These are phyloP conservation scores for Alces alces DNA, from an alignment of 2,113 vertebrate genomes.

Conservation along the genomic window DNA sequence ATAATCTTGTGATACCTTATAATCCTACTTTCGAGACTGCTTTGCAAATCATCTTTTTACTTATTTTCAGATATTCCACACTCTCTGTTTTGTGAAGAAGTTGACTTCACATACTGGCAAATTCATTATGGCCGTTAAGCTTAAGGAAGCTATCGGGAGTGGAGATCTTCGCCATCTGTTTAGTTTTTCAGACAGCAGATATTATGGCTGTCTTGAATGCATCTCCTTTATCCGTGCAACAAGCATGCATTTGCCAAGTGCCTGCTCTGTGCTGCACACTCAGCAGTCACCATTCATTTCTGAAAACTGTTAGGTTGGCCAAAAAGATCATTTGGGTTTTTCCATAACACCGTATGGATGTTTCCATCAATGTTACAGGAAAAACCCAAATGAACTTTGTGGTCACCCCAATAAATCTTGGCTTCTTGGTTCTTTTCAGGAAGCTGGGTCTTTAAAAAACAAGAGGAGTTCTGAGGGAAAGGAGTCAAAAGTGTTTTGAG, in stretches of 20 bases:
- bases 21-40: neutral
- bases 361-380: neutral
- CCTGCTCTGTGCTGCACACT: neutral
- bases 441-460: neutral
- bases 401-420: neutral
- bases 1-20: neutral
- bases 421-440: neutral
- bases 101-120: neutral
- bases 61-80: constrained; percentile 10
- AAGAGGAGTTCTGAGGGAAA: neutral
- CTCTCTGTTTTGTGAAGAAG: neutral
- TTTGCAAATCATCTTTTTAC: neutral
- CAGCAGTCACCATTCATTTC: neutral
- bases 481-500: neutral
- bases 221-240: neutral
- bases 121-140: neutral
- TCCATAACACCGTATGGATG: neutral
- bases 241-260: neutral
- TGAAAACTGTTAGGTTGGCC: neutral
- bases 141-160: neutral
- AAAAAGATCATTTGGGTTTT: neutral
- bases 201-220: neutral
- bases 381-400: neutral
- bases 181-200: neutral
- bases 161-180: neutral